Evolutionary conservation across 2,797 vertebrate genomes (phyloP).

Genomic region (Triplophysa yarkandensis): DNA sequence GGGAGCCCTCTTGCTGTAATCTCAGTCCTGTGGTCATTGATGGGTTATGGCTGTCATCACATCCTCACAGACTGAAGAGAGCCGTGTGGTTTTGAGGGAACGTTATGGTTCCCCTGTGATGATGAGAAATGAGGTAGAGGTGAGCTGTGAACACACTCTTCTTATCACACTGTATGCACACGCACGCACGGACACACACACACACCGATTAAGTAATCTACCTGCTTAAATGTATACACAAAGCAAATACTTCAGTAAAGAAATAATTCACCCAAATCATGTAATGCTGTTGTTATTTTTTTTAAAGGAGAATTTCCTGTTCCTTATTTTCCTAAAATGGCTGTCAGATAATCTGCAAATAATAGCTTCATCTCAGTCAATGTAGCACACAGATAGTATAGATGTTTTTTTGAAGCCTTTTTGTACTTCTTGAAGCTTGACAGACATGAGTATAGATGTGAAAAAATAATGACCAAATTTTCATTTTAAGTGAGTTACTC

Average conservation of each 20-base stretch:
- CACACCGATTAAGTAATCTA: background rate
- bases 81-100: slow-evolving; percentile 40
- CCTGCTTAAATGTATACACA: slow-evolving; percentile 1
- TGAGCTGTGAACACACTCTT: slow-evolving; percentile 19
- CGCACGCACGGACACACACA: background rate
- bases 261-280: background rate
- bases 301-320: background rate
- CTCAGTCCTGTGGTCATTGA: slow-evolving; percentile 37
- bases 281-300: background rate
- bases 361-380: background rate
- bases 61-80: slow-evolving; percentile 36
- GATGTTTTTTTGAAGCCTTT: background rate
- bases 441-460: background rate
- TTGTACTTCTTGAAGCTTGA: background rate
- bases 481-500: background rate
- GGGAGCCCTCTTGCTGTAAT: slow-evolving; percentile 38
- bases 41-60: slow-evolving; percentile 43
- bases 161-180: background rate
- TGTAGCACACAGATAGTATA: background rate
- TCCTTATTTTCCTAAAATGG: background rate
- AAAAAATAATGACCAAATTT: background rate
- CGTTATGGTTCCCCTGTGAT: slow-evolving; percentile 41
- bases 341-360: background rate
- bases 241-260: background rate
- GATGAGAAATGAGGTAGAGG: slow-evolving; percentile 39